These are phyloP conservation scores for Asarcornis scutulata DNA, from an alignment of 2,113 vertebrate species.

Conservation along the genomic window DNA sequence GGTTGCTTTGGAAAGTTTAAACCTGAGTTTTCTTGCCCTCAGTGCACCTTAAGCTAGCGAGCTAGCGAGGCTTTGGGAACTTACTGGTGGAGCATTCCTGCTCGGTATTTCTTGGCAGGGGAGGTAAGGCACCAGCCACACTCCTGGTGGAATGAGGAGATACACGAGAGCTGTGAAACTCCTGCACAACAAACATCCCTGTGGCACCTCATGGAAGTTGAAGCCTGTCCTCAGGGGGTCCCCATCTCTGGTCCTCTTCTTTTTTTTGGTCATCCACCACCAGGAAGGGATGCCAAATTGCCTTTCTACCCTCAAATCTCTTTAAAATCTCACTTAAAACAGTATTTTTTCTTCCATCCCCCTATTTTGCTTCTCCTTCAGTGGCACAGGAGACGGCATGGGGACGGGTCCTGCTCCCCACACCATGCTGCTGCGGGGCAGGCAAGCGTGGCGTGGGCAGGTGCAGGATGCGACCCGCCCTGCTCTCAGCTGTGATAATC, in stretches of 20 bases:
- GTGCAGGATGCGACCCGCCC: neutral
- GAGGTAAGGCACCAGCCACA: neutral
- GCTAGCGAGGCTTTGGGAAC: neutral
- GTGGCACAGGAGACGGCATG: neutral
- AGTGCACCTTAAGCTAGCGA: neutral
- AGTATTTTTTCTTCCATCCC: neutral
- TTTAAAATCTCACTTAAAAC: neutral
- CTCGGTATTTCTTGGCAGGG: neutral
- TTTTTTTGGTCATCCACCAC: too few species aligned
- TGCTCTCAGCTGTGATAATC: neutral
- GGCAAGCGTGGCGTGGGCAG: neutral
- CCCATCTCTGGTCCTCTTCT: neutral
- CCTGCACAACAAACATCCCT: neutral
- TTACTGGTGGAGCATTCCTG: fast-evolving
- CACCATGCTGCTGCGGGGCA: too few species aligned
- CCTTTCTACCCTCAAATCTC: fast-evolving
- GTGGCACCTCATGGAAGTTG: fast-evolving
- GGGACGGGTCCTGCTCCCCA: neutral
- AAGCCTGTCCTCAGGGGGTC: neutral
- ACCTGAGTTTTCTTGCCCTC: neutral
- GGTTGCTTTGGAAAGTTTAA: neutral
- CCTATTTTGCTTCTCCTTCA: neutral
- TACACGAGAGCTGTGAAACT: neutral
- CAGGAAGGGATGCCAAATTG: neutral
- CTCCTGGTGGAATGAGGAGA: neutral